phyloP scores from a whole-genome alignment of 2,888 invertebrate species.

The Eubasilissa splendida region DNA sequence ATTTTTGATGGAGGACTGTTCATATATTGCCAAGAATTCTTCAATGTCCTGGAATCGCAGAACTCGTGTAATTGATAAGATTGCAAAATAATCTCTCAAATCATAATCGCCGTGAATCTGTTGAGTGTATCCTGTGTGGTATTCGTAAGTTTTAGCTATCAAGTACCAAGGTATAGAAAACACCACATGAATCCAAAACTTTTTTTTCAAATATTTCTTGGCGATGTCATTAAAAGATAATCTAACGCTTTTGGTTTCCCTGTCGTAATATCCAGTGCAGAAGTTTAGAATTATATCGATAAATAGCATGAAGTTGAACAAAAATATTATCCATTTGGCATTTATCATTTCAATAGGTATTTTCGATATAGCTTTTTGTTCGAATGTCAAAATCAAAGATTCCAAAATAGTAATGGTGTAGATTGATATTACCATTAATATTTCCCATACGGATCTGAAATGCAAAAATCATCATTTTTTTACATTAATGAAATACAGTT shows the following conservation, averaged over 20 bases:
- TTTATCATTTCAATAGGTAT: neutral
- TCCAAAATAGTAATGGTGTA: constrained; percentile 23
- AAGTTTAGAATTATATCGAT: constrained; percentile 42
- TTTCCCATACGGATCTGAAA: constrained; percentile 33
- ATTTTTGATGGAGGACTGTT: constrained; percentile 14
- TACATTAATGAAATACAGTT: no score
- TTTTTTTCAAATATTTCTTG: constrained; percentile 9
- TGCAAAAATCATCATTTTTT: neutral
- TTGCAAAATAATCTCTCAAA: constrained; percentile 27
- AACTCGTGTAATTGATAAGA: constrained; percentile 19
- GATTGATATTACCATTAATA: constrained; percentile 9
- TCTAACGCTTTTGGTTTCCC: constrained; percentile 7
- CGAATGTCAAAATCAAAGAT: constrained; percentile 32
- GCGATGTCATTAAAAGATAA: constrained; percentile 6
- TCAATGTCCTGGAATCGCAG: constrained; percentile 17
- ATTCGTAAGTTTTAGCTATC: constrained; percentile 13
- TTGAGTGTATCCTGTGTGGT: neutral
- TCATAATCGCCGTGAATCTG: neutral
- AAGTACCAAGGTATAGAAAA: constrained; percentile 20
- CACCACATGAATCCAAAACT: constrained; percentile 23
- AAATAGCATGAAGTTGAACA: neutral
- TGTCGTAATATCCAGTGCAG: constrained; percentile 38
- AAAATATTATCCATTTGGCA: neutral
- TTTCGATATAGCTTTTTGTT: constrained; percentile 20
- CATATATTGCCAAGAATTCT: constrained; percentile 7